These are phyloP conservation scores for Alethe diademata DNA, from an alignment of 2,113 vertebrate genomes.

Conservation along the genomic window DNA sequence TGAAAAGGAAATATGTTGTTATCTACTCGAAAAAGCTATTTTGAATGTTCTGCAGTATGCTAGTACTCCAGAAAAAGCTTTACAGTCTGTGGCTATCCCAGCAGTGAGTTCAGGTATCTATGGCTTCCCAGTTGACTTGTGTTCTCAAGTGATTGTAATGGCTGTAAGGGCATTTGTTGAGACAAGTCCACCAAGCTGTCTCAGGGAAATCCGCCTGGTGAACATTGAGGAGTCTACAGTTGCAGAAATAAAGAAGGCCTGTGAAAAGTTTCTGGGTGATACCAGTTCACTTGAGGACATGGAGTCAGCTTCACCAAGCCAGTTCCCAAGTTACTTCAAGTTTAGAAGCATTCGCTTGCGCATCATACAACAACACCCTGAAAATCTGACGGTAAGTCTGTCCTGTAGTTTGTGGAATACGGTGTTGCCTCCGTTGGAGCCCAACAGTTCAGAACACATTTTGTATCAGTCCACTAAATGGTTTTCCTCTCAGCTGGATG, in stretches of 20 bases:
- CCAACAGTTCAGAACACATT: background rate
- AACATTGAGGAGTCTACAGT: slow-evolving; percentile 80
- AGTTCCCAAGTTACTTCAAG: background rate
- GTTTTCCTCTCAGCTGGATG: background rate
- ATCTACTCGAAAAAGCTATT: slow-evolving; percentile 27
- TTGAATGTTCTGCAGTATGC: slow-evolving; percentile 41
- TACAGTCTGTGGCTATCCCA: slow-evolving; percentile 84
- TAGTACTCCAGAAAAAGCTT: fast-evolving
- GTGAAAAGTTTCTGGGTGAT: slow-evolving; percentile 28
- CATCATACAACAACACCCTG: slow-evolving; percentile 56
- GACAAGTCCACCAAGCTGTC: fast-evolving
- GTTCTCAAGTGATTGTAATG: slow-evolving; percentile 76
- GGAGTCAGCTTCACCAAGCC: background rate
- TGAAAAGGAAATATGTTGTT: fast-evolving
- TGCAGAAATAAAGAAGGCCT: slow-evolving; percentile 75
- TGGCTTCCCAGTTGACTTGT: slow-evolving; percentile 76
- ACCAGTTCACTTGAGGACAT: background rate
- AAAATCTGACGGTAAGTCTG: slow-evolving; percentile 75
- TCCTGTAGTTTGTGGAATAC: background rate
- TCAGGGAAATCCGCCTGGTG: slow-evolving; percentile 79
- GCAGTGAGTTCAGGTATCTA: slow-evolving; percentile 89
- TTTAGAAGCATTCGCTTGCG: slow-evolving; percentile 35
- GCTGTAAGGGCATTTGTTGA: slow-evolving; percentile 55
- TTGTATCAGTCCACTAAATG: background rate
- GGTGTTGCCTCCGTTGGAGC: background rate